phyloP scores from a whole-genome alignment of 2,797 vertebrate species.

The Columba guinea region DNA sequence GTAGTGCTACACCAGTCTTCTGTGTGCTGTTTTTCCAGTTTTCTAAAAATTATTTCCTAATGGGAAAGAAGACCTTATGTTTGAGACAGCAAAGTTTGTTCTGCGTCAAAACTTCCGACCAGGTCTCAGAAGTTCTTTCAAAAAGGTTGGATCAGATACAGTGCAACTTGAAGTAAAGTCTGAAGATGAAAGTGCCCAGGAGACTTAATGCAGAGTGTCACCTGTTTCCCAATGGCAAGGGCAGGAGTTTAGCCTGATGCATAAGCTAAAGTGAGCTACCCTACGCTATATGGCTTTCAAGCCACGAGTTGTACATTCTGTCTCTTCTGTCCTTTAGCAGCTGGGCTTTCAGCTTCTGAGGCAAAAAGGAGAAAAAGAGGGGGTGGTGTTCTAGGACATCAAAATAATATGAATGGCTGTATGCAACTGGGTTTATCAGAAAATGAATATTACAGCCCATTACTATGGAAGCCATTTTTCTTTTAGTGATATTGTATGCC shows the following conservation, averaged over 20 bases:
- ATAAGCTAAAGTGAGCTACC: neutral
- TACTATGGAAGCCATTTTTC: neutral
- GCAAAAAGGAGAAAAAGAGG: neutral
- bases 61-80: neutral
- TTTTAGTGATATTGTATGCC: neutral
- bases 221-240: neutral
- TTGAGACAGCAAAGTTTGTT: neutral
- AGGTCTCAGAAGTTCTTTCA: neutral
- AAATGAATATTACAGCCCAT: neutral
- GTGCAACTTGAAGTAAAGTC: neutral
- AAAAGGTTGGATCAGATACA: neutral
- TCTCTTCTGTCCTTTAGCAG: neutral
- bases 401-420: neutral
- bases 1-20: neutral
- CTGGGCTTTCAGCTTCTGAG: neutral
- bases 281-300: neutral
- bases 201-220: neutral
- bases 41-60: neutral
- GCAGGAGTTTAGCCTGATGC: neutral
- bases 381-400: neutral
- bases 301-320: fast-evolving
- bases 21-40: neutral
- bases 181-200: neutral
- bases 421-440: neutral
- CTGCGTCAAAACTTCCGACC: neutral